Percentiles rank a stretch among this genome's conserved stretches.
phyloP scores from a whole-genome alignment of 2,888 invertebrate genomes.

The Mythimna albipuncta region DNA sequence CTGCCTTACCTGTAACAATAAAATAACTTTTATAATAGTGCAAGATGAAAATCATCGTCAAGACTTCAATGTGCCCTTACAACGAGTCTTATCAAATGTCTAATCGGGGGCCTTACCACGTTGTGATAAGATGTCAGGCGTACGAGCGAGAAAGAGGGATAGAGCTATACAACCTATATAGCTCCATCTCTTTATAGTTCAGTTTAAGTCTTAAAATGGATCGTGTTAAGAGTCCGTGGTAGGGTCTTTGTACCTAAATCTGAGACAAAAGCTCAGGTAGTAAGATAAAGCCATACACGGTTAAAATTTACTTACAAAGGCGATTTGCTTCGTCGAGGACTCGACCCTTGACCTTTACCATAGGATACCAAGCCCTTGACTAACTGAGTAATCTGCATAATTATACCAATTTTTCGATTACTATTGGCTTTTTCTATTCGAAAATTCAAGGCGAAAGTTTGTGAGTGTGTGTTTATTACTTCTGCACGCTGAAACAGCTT shows the following conservation, averaged over 20 bases:
- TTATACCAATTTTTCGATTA: neutral
- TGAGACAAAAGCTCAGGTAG: neutral
- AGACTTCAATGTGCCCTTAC: neutral
- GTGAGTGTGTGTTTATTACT: no score
- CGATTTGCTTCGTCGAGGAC: neutral
- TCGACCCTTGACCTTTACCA: neutral
- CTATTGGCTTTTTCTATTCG: no score
- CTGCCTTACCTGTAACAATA: slow-evolving; percentile 52
- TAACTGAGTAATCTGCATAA: neutral
- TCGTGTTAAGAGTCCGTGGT: no score
- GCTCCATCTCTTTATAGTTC: no score
- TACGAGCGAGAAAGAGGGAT: no score
- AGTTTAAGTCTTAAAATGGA: no score
- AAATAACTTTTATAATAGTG: slow-evolving; percentile 11
- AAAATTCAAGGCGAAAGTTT: no score
- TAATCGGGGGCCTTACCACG: slow-evolving; percentile 1
- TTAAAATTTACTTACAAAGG: neutral
- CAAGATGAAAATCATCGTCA: slow-evolving; percentile 2
- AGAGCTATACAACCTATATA: no score
- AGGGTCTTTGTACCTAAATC: neutral
- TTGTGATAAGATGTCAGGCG: no score
- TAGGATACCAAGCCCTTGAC: neutral
- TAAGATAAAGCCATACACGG: neutral
- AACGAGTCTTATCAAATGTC: slow-evolving; percentile 1
- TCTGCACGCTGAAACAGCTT: no score